Percentiles rank a stretch among this genome's conserved stretches.
Conservation (phyloP, 2,888 invertebrate species). For the Leptogaster cylindrica region DNA sequence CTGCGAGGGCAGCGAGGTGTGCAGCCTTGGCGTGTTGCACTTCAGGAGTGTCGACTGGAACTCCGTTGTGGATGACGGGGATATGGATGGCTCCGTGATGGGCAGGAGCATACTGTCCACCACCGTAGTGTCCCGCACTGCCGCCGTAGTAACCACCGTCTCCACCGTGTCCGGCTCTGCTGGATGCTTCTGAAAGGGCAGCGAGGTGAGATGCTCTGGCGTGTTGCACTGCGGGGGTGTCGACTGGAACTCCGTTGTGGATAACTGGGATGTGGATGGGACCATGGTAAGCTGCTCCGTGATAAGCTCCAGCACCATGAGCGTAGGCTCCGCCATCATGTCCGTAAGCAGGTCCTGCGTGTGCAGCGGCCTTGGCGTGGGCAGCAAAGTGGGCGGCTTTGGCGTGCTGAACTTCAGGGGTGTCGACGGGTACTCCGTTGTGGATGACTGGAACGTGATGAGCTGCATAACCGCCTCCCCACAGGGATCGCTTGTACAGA, state of each 20-base stretch:
- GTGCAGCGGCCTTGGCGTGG: conserved; percentile 58
- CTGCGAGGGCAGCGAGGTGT: conserved; percentile 59
- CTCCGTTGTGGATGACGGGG: conserved; percentile 63
- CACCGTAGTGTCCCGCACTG: conserved; percentile 39
- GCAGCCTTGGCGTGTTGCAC: conserved; percentile 63
- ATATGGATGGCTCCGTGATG: conserved; percentile 61
- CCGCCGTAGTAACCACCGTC: neutral
- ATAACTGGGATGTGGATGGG: conserved; percentile 60
- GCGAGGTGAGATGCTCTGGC: conserved; percentile 61
- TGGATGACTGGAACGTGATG: conserved; percentile 59
- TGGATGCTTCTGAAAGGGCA: conserved; percentile 58
- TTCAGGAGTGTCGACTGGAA: conserved; percentile 64
- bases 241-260: conserved; percentile 63
- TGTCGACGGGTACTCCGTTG: conserved; percentile 63
- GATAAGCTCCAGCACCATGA: conserved; percentile 47
- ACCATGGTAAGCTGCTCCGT: conserved; percentile 49
- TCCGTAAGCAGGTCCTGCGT: conserved; percentile 49
- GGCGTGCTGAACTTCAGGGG: conserved; percentile 64
- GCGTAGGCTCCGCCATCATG: conserved; percentile 48
- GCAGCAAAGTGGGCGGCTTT: conserved; percentile 62
- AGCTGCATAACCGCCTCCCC: conserved; percentile 52
- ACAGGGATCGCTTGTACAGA: conserved; percentile 61
- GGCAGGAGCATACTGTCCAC: conserved; percentile 52
- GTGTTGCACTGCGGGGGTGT: conserved; percentile 64
- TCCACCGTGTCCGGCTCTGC: conserved; percentile 49